Percentiles rank a stretch among this genome's conserved stretches.
Evolutionary conservation across 2,888 invertebrate genomes (phyloP).

Genomic region (Acanthosoma haemorrhoidale): DNA sequence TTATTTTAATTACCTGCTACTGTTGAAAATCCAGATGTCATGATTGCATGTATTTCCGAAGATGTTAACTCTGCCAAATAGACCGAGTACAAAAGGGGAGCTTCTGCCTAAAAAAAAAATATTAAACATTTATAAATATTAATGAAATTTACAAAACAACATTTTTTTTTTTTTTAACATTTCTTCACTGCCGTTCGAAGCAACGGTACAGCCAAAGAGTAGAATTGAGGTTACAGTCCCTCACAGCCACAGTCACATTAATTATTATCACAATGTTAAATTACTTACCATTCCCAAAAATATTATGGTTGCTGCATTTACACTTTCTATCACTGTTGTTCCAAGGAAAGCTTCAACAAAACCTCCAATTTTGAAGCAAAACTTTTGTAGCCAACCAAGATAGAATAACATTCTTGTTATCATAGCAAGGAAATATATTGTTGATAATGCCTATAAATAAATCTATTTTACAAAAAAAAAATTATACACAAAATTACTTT

Average conservation of each 20-base stretch:
- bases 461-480: too few relatives aligned
- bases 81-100: slow-evolving; percentile 80
- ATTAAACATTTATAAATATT: slow-evolving; percentile 38
- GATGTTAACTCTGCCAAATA: slow-evolving; percentile 77
- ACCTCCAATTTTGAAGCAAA: slow-evolving; percentile 75
- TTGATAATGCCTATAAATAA: slow-evolving; percentile 65
- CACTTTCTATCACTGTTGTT: slow-evolving; percentile 91
- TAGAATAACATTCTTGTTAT: slow-evolving; percentile 83
- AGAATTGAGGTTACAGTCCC: too few relatives aligned
- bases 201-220: too few relatives aligned
- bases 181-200: too few relatives aligned
- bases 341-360: slow-evolving; percentile 65
- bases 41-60: slow-evolving; percentile 88
- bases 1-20: slow-evolving; percentile 66
- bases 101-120: slow-evolving; percentile 76
- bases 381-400: slow-evolving; percentile 80
- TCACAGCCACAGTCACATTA: background rate
- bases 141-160: too few relatives aligned
- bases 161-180: too few relatives aligned
- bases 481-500: too few relatives aligned
- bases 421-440: slow-evolving; percentile 91
- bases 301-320: slow-evolving; percentile 87
- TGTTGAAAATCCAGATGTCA: slow-evolving; percentile 92
- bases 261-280: too few relatives aligned
- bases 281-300: slow-evolving; percentile 83